phyloP scores from a whole-genome alignment of 2,888 invertebrate species.

The Diplolepis rosae region DNA sequence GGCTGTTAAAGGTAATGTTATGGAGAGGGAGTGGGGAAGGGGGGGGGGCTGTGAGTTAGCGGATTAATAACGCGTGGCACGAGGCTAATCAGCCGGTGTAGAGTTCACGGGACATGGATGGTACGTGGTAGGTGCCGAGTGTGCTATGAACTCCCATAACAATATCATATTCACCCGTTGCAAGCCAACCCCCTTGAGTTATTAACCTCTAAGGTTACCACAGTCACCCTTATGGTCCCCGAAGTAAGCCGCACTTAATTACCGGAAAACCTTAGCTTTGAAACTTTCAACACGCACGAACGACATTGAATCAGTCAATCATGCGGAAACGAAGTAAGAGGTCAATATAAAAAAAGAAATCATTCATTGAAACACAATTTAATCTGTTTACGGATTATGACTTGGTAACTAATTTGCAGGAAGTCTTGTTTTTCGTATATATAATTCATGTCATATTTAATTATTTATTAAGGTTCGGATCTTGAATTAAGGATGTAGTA shows the following conservation, averaged over 20 bases:
- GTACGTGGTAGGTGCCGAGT: conserved; percentile 54
- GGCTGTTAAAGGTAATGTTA: conserved; percentile 43
- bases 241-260: conserved; percentile 66
- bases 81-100: conserved; percentile 69
- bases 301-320: neutral
- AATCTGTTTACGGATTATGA: too few relatives aligned
- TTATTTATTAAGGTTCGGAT: too few relatives aligned
- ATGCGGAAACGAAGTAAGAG: neutral
- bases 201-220: conserved; percentile 72
- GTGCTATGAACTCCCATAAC: conserved; percentile 60
- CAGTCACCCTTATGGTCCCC: conserved; percentile 57
- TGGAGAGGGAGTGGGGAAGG: conserved; percentile 15
- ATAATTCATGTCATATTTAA: too few relatives aligned
- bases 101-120: conserved; percentile 61
- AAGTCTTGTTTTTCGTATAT: too few relatives aligned
- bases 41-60: conserved; percentile 59
- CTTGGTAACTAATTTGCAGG: too few relatives aligned
- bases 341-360: neutral
- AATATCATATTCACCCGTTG: conserved; percentile 68
- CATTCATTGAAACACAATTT: neutral
- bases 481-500: too few relatives aligned
- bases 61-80: conserved; percentile 72
- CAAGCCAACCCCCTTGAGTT: conserved; percentile 59
- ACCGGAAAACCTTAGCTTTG: conserved; percentile 64
- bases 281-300: conserved; percentile 47